These are phyloP conservation scores for Thalpophila matura DNA, from an alignment of 2,888 invertebrate genomes.

Conservation along the genomic window DNA sequence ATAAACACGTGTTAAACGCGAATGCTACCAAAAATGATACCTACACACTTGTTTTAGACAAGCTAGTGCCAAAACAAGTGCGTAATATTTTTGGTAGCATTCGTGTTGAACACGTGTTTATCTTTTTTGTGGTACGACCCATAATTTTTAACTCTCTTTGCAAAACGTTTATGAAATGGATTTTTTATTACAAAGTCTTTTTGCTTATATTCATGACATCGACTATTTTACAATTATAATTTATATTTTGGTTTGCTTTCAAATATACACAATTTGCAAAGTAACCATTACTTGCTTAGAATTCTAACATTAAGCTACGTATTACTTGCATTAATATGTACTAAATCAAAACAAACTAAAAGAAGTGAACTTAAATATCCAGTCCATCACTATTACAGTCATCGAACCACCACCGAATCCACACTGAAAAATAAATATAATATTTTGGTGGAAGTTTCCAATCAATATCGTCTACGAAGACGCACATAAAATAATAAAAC, in stretches of 20 bases:
- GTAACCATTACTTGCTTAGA: constrained; percentile 5
- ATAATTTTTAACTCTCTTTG: too few relatives aligned
- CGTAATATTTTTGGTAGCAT: too few relatives aligned
- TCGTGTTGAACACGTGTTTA: too few relatives aligned
- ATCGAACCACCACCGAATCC: constrained; percentile 13
- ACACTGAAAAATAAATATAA: constrained; percentile 35
- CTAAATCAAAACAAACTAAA: constrained; percentile 25
- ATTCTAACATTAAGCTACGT: constrained; percentile 19
- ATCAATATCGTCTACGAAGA: constrained; percentile 7
- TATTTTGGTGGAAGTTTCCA: constrained; percentile 32
- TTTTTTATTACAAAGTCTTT: neutral
- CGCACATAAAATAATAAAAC: constrained; percentile 27
- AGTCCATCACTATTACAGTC: constrained; percentile 19
- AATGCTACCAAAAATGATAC: too few relatives aligned
- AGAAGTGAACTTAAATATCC: constrained; percentile 16
- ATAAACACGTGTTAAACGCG: too few relatives aligned
- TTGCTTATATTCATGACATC: neutral
- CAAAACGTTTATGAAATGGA: too few relatives aligned
- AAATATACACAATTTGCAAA: constrained; percentile 7
- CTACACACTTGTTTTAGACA: too few relatives aligned
- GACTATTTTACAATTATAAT: neutral
- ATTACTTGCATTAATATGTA: constrained; percentile 9
- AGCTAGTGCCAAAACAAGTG: too few relatives aligned
- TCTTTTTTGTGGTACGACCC: too few relatives aligned
- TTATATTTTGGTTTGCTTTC: neutral